Conservation (phyloP, 1,140 invertebrate species). For the Polyergus mexicanus region DNA sequence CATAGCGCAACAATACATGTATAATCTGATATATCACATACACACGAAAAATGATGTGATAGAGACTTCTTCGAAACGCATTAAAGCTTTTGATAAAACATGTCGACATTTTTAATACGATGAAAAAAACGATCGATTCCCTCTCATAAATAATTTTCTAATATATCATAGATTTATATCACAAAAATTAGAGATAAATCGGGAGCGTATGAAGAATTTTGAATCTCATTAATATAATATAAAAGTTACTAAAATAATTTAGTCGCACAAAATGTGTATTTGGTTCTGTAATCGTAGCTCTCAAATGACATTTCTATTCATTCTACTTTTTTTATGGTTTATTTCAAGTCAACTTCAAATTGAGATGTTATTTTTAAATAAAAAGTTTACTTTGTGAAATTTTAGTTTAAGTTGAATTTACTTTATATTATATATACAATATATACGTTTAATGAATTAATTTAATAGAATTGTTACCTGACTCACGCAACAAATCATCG, state of each 20-base stretch:
- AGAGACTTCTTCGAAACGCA: not conserved
- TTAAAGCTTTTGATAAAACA: not conserved
- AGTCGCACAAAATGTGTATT: not conserved
- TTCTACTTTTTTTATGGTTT: not conserved
- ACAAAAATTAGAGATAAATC: not conserved
- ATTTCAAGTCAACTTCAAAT: not conserved
- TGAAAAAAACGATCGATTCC: not conserved
- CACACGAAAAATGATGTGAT: not conserved
- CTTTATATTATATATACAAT: not conserved
- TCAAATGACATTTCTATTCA: not conserved
- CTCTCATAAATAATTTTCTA: not conserved
- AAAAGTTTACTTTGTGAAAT: too few relatives aligned
- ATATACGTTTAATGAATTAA: not conserved
- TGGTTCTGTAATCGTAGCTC: not conserved
- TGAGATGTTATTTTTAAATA: too few relatives aligned
- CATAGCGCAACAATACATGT: not conserved
- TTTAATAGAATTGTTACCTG: constrained; percentile 52
- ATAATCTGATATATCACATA: not conserved
- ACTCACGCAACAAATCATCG: constrained; percentile 87
- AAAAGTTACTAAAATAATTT: not conserved
- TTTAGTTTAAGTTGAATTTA: too few relatives aligned
- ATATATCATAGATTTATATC: not conserved
- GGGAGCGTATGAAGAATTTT: not conserved
- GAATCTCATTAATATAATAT: not conserved
- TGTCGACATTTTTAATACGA: not conserved